These are phyloP conservation scores for Pagetopsis macropterus DNA, from an alignment of 2,797 vertebrate species.

Conservation along the genomic window DNA sequence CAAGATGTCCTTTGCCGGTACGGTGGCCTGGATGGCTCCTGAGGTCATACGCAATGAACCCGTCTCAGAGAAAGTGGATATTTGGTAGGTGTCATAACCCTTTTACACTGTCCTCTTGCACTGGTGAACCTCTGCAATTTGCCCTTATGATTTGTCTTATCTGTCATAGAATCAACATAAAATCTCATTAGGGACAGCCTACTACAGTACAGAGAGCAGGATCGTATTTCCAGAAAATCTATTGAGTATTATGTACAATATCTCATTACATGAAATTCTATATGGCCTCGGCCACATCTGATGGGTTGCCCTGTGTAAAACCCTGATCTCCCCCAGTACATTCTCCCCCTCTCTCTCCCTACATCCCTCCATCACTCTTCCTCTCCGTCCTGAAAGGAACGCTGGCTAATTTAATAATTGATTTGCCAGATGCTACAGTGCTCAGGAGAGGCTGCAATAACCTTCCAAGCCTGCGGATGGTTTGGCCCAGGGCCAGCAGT, in stretches of 20 bases:
- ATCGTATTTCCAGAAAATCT: slow-evolving; percentile 77
- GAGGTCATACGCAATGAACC: slow-evolving; percentile 98
- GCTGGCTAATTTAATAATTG: slow-evolving; percentile 85
- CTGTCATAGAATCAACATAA: slow-evolving; percentile 56
- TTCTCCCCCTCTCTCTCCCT: slow-evolving; percentile 34
- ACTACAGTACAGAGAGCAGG: slow-evolving; percentile 57
- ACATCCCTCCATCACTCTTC: slow-evolving; percentile 73
- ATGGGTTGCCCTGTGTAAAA: slow-evolving; percentile 70
- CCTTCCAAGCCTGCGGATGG: slow-evolving; percentile 75
- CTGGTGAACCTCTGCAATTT: slow-evolving; percentile 10
- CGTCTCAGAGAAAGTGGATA: slow-evolving; percentile 97
- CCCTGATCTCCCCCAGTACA: slow-evolving; percentile 40
- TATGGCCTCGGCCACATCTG: slow-evolving; percentile 72
- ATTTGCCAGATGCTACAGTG: slow-evolving; percentile 85
- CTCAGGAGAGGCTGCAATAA: slow-evolving; percentile 81
- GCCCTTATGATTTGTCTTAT: slow-evolving; percentile 52
- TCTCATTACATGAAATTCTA: slow-evolving; percentile 83
- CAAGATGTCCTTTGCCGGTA: slow-evolving; percentile 98
- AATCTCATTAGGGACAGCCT: slow-evolving; percentile 65
- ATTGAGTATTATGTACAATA: slow-evolving; percentile 75
- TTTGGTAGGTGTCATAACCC: slow-evolving; percentile 86
- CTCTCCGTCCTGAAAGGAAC: slow-evolving; percentile 77
- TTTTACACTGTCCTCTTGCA: slow-evolving; percentile 17
- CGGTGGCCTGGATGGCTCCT: slow-evolving; percentile 98
- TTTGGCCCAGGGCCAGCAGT: slow-evolving; percentile 78